Conservation (phyloP, 2,797 vertebrate species). For the Delichon dasypus region DNA sequence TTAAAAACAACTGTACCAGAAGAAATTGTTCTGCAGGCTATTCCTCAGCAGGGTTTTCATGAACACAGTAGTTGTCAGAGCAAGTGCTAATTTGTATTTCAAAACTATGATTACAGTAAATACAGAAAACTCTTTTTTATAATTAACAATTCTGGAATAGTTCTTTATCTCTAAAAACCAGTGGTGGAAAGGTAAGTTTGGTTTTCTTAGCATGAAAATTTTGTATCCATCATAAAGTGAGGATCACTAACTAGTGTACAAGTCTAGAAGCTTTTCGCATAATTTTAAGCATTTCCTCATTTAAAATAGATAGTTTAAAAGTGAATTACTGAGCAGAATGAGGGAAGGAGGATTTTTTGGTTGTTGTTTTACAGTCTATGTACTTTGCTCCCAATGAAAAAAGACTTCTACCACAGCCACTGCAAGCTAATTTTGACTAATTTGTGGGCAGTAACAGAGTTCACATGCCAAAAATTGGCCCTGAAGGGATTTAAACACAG, state of each 20-base stretch:
- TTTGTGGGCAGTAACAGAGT: background rate
- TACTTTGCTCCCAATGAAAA: background rate
- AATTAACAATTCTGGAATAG: background rate
- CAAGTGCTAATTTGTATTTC: slow-evolving; percentile 22
- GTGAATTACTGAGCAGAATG: background rate
- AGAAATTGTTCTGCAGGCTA: slow-evolving; percentile 40
- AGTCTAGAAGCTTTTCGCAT: background rate
- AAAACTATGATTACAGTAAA: slow-evolving; percentile 13
- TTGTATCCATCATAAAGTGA: background rate
- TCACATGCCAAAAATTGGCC: background rate
- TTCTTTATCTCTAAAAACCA: background rate
- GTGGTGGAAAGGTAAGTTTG: background rate
- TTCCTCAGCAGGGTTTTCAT: slow-evolving; percentile 28
- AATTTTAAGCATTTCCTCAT: background rate
- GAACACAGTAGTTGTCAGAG: slow-evolving; percentile 14
- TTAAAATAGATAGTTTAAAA: background rate
- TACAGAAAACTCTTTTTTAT: background rate
- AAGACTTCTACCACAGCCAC: background rate
- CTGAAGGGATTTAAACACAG: background rate
- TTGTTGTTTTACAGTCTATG: background rate
- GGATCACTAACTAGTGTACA: background rate
- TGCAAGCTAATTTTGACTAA: background rate
- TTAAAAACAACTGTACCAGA: slow-evolving; percentile 41
- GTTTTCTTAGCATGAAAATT: background rate
- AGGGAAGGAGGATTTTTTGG: background rate